Percentiles rank a stretch among this genome's conserved stretches.
Conservation (phyloP, 2,888 invertebrate genomes). For the Sinopyrophorus schimmeli region DNA sequence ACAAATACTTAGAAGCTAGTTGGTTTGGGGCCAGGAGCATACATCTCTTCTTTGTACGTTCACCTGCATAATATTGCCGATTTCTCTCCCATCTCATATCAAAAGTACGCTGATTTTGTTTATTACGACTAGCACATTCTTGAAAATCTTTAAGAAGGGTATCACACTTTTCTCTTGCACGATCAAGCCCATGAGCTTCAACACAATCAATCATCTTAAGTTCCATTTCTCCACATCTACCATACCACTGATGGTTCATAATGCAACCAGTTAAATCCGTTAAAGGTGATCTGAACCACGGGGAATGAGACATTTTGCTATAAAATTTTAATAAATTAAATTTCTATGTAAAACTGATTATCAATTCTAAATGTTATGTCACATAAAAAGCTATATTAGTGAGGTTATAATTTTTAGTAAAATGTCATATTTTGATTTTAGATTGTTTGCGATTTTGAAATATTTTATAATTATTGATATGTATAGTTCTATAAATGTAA, state of each 20-base stretch:
- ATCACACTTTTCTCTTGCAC: slow-evolving; percentile 65
- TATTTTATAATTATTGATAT: too few species aligned
- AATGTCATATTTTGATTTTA: not conserved
- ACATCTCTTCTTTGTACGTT: slow-evolving; percentile 60
- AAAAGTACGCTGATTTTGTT: slow-evolving; percentile 64
- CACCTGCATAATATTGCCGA: slow-evolving; percentile 63
- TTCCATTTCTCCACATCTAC: slow-evolving; percentile 70
- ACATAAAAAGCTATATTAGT: not conserved
- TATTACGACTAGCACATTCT: slow-evolving; percentile 67
- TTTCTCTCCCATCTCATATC: slow-evolving; percentile 66
- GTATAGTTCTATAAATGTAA: too few species aligned
- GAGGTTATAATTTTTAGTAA: not conserved
- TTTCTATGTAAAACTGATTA: too few species aligned
- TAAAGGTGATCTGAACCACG: slow-evolving; percentile 69
- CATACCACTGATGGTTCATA: slow-evolving; percentile 67
- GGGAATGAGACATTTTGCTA: slow-evolving; percentile 62
- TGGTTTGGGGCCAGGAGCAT: slow-evolving; percentile 58
- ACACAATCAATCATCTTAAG: slow-evolving; percentile 74
- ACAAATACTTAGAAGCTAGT: slow-evolving; percentile 64
- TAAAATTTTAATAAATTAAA: too few species aligned
- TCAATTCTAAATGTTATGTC: not conserved
- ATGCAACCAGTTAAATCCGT: slow-evolving; percentile 71
- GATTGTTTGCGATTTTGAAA: too few species aligned
- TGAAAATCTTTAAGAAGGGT: slow-evolving; percentile 67
- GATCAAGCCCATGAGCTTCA: slow-evolving; percentile 77